phyloP scores from a whole-genome alignment of 1,140 invertebrate genomes.

The Trichomalopsis sarcophagae region DNA sequence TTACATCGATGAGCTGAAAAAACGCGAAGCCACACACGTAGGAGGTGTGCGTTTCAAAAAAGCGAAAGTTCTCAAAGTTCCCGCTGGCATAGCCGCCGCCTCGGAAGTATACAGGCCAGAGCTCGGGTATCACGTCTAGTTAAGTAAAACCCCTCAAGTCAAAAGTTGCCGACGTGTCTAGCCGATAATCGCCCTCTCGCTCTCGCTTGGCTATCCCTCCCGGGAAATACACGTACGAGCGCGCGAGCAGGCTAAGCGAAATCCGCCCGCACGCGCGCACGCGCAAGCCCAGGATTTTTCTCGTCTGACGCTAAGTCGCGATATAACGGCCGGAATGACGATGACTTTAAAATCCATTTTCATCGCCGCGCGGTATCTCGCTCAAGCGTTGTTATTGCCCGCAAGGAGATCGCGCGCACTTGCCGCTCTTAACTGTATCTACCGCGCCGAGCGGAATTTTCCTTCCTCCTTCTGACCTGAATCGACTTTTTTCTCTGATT shows the following conservation, averaged over 20 bases:
- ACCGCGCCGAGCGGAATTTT: not conserved
- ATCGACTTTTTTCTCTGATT: not conserved
- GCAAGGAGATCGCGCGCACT: not conserved
- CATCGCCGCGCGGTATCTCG: not conserved
- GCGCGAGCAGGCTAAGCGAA: not conserved
- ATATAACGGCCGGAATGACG: not conserved
- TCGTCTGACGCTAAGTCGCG: not conserved
- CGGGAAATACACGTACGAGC: not conserved
- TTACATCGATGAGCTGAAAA: too few species aligned
- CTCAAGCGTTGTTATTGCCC: not conserved
- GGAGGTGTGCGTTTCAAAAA: too few species aligned
- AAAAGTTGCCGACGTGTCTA: constrained; percentile 32
- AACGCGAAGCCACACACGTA: too few species aligned
- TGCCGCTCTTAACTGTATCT: too few species aligned
- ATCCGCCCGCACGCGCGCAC: not conserved
- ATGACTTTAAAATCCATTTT: constrained; percentile 38
- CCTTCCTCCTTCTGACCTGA: not conserved
- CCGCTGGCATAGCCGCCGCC: too few species aligned
- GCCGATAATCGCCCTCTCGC: constrained; percentile 11
- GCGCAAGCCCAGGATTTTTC: not conserved
- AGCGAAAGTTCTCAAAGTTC: too few species aligned
- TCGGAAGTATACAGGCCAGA: not conserved
- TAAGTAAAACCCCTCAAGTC: constrained; percentile 5
- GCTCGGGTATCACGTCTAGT: constrained; percentile 6
- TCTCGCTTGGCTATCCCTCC: not conserved